Conservation (phyloP, 2,113 vertebrate genomes). For the Ramphastos sulfuratus region DNA sequence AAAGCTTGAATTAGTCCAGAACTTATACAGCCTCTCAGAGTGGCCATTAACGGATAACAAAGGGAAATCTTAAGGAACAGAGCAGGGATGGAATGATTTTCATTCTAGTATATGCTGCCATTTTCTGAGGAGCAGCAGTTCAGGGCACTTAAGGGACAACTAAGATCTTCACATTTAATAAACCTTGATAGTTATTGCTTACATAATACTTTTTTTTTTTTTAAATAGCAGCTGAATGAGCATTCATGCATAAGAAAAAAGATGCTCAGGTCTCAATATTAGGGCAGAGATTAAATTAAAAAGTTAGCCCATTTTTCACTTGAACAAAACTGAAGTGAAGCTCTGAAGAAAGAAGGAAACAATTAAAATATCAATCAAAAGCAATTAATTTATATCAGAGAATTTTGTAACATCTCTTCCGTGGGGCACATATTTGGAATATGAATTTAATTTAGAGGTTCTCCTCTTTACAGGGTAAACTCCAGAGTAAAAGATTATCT, state of each 20-base stretch:
- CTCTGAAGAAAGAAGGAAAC: not conserved
- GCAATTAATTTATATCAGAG: not conserved
- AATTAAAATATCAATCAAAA: conserved; percentile 9
- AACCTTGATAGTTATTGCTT: conserved; percentile 15
- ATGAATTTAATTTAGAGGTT: not conserved
- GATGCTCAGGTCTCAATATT: not conserved
- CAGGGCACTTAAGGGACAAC: not conserved
- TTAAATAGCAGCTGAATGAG: not conserved
- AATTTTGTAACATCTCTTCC: not conserved
- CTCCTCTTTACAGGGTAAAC: not conserved
- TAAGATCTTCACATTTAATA: conserved; percentile 32
- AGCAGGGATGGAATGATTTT: conserved; percentile 2
- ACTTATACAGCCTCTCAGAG: conserved; percentile 21
- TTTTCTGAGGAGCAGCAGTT: conserved; percentile 36
- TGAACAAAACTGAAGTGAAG: not conserved
- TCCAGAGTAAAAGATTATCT: not conserved
- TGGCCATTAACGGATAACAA: conserved; percentile 50
- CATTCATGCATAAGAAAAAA: not conserved
- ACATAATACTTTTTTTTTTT: not conserved
- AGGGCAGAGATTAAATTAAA: conserved; percentile 4
- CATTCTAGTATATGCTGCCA: not conserved
- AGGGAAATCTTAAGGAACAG: conserved; percentile 30
- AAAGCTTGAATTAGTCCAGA: conserved; percentile 46
- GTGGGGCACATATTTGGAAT: not conserved
- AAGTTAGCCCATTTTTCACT: not conserved